Evolutionary conservation across 2,797 vertebrate species (phyloP).

Genomic region (Bryconaethiops microstoma): DNA sequence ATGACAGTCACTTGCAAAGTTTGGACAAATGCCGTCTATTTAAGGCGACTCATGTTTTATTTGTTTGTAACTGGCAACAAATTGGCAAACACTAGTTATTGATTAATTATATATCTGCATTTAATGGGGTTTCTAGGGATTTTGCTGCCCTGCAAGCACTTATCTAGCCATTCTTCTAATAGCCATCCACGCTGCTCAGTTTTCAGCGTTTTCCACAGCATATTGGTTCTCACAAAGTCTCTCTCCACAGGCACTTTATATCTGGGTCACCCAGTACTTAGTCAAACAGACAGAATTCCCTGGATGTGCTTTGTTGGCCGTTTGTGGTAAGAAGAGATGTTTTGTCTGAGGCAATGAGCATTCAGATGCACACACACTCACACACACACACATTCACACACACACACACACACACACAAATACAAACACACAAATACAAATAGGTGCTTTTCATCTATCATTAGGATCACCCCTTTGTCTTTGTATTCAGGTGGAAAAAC

Average conservation of each 20-base stretch:
- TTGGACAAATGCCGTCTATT: background rate
- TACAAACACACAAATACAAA: slow-evolving; percentile 8
- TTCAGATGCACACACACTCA: background rate
- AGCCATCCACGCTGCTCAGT: slow-evolving; percentile 26
- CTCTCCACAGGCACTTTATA: slow-evolving; percentile 41
- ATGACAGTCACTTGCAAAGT: background rate
- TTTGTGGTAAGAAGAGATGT: slow-evolving; percentile 26
- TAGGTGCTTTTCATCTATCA: slow-evolving; percentile 27
- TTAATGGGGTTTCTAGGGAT: slow-evolving; percentile 23
- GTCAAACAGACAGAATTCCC: slow-evolving; percentile 51
- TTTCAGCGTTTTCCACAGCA: slow-evolving; percentile 17
- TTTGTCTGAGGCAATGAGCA: slow-evolving; percentile 38
- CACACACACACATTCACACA: slow-evolving; percentile 14
- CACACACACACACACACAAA: background rate
- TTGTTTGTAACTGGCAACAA: slow-evolving; percentile 14
- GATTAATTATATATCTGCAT: slow-evolving; percentile 28
- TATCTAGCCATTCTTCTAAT: slow-evolving; percentile 22
- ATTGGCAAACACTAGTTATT: slow-evolving; percentile 18
- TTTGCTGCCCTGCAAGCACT: slow-evolving; percentile 12
- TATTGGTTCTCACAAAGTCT: slow-evolving; percentile 37
- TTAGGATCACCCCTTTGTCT: slow-evolving; percentile 29
- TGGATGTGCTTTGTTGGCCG: slow-evolving; percentile 43
- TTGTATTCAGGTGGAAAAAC: slow-evolving; percentile 4
- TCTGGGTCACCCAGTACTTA: slow-evolving; percentile 54
- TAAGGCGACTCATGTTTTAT: background rate